Percentiles rank a stretch among this genome's conserved stretches.
Conservation (phyloP, 1,140 invertebrate genomes). For the Asbolus verrucosus region DNA sequence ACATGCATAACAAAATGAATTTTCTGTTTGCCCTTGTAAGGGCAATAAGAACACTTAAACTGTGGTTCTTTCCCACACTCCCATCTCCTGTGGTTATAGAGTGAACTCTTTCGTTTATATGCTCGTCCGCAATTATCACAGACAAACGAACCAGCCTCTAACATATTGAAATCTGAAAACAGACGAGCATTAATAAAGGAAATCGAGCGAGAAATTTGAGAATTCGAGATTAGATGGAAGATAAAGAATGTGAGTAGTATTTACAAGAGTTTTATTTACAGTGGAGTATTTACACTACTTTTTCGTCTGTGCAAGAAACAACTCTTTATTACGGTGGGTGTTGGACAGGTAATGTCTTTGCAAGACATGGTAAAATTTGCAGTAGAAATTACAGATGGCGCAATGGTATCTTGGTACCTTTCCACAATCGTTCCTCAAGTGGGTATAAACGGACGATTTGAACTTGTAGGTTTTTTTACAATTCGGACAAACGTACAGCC, state of each 20-base stretch:
- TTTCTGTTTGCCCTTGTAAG: conserved; percentile 60
- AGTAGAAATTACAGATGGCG: conserved; percentile 53
- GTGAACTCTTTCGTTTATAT: conserved; percentile 63
- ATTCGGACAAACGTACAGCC: conserved; percentile 50
- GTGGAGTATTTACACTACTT: conserved; percentile 34
- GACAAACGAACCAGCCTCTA: conserved; percentile 32
- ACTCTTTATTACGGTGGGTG: conserved; percentile 48
- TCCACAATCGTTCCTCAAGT: conserved; percentile 53
- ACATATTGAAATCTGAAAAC: conserved; percentile 36
- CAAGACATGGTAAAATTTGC: conserved; percentile 55
- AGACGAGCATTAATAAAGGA: conserved; percentile 1
- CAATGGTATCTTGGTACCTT: conserved; percentile 50
- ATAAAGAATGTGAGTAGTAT: conserved; percentile 35
- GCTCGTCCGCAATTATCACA: conserved; percentile 53
- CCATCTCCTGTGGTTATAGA: conserved; percentile 70
- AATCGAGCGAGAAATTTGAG: background rate
- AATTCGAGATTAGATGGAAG: conserved; percentile 23
- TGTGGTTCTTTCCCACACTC: conserved; percentile 71
- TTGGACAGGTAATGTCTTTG: conserved; percentile 53
- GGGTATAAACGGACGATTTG: conserved; percentile 53
- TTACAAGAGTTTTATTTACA: conserved; percentile 26
- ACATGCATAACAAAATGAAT: conserved; percentile 59
- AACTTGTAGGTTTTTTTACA: conserved; percentile 53
- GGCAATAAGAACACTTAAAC: conserved; percentile 71
- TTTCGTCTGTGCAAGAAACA: conserved; percentile 17